Evolutionary conservation across 2,113 vertebrate species (phyloP), one percentile per base, ranked within the genome.

Genomic region (Gobio gobio): DNA sequence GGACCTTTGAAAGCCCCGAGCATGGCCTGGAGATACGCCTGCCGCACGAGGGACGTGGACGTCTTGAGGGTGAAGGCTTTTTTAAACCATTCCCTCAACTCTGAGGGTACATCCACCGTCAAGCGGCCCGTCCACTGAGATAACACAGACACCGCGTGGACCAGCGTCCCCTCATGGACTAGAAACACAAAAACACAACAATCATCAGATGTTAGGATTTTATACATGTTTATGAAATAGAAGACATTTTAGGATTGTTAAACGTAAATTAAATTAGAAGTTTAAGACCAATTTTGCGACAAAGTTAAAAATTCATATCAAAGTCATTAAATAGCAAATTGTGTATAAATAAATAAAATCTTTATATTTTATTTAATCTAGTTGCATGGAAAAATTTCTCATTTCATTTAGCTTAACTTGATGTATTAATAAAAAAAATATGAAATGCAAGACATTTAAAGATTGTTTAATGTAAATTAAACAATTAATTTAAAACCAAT

Each of bases 41-140:
- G 98, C 47, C 98, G 96, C 86, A 99, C 97, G 0, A 94, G 92
- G 5, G 97, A 96, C 5, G 97, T 99, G 33, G 96, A 97, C 20
- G 96, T 96, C 93, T 99, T 99, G 73, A 99, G 96, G 90, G 95
- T 96, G 91, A 97, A 97, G 3, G 96, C 98, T 90, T 99, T 99
- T 90, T 98, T 98, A 79, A 99, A 93, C 97, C 98, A 99, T 43
- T 98, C 98, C 1, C 95, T 84, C 85, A 99, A 91, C 86, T 96
- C 94, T 66, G 92, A 89, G 2, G 98, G 96, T 85, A 99, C 95
- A 81, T 98, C 96, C 0, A 95, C 95, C 10, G 95, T 96, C 88
- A 99, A 96, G 3, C 96, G 96, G 73, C 89, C 90, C 76, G 95
- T 98, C 98, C 98, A 99, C 75, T 96, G 96, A n/a, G 96, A 95